Percentiles rank a stretch among this genome's conserved stretches.
phyloP scores from a whole-genome alignment of 2,888 invertebrate species.

The Pachymerium ferrugineum region DNA sequence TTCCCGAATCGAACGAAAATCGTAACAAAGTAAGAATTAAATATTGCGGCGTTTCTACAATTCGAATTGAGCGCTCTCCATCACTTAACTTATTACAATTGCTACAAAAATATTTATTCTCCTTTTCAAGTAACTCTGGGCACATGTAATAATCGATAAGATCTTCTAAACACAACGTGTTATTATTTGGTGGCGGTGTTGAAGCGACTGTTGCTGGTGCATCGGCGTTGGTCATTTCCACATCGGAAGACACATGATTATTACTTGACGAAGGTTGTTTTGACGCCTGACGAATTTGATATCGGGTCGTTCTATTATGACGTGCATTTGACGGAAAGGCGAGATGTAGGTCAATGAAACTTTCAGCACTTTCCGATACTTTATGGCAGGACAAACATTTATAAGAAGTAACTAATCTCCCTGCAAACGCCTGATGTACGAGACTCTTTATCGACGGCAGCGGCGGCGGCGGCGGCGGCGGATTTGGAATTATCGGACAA shows the following conservation, averaged over 20 bases:
- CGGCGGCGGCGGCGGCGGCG: background rate
- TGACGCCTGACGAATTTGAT: constrained; percentile 6
- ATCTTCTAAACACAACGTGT: constrained; percentile 57
- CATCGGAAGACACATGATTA: background rate
- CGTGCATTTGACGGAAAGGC: constrained; percentile 43
- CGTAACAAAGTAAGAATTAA: constrained; percentile 74
- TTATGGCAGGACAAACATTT: constrained; percentile 67
- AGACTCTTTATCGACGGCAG: constrained; percentile 43
- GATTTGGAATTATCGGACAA: background rate
- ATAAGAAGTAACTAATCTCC: constrained; percentile 66
- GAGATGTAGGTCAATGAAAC: constrained; percentile 65
- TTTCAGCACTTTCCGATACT: constrained; percentile 67
- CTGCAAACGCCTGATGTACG: constrained; percentile 69
- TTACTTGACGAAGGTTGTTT: background rate
- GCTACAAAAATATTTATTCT: constrained; percentile 76
- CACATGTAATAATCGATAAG: constrained; percentile 70
- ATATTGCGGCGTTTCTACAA: constrained; percentile 68
- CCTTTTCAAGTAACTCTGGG: constrained; percentile 69
- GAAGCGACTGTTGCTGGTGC: background rate
- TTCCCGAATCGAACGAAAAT: constrained; percentile 67
- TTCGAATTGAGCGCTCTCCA: constrained; percentile 64
- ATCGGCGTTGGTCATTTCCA: background rate
- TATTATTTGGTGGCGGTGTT: background rate
- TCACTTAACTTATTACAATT: constrained; percentile 68
- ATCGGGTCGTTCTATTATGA: background rate